A percentile compares a stretch with the other conserved stretches of the same genome.
Conservation (phyloP, 2,888 invertebrate species). For the Tiphia femorata region DNA sequence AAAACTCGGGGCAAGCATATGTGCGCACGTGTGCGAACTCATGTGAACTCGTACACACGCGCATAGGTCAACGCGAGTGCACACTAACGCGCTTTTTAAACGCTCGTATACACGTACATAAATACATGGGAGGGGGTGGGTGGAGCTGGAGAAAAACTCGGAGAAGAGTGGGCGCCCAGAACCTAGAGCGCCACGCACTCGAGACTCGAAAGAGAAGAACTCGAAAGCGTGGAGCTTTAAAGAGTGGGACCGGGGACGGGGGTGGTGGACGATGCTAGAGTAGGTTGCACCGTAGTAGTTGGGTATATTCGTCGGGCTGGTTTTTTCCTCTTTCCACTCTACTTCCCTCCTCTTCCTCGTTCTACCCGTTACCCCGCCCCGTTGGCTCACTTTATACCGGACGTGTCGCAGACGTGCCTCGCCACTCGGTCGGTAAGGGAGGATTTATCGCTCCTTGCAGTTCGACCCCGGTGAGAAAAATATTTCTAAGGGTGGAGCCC, state of each 20-base stretch:
- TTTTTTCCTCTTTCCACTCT: slow-evolving; percentile 8
- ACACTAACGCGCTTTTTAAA: not conserved
- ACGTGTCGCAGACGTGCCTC: slow-evolving; percentile 48
- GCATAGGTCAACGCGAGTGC: not conserved
- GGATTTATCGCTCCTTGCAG: slow-evolving; percentile 45
- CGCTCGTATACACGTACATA: not conserved
- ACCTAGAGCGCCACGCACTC: slow-evolving; percentile 16
- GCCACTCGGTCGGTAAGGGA: slow-evolving; percentile 31
- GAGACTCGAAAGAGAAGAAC: slow-evolving; percentile 24
- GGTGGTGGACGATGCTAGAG: slow-evolving; percentile 24
- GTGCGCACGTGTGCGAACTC: not conserved
- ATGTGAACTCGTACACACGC: not conserved
- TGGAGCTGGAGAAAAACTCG: slow-evolving; percentile 1
- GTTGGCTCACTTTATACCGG: slow-evolving; percentile 43
- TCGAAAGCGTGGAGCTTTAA: slow-evolving; percentile 26
- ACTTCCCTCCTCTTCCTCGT: slow-evolving; percentile 11
- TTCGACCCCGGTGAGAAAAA: not conserved
- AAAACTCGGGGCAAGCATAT: too few relatives aligned
- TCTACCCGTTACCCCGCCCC: slow-evolving; percentile 25
- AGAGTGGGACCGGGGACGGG: too few relatives aligned
- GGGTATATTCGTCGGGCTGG: slow-evolving; percentile 1
- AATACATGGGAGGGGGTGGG: not conserved
- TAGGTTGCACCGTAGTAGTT: slow-evolving; percentile 22
- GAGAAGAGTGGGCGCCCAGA: slow-evolving; percentile 1
- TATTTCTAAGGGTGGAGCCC: not conserved